Evolutionary conservation across 2,797 vertebrate species (phyloP).

Genomic region (Australoheros facetus): DNA sequence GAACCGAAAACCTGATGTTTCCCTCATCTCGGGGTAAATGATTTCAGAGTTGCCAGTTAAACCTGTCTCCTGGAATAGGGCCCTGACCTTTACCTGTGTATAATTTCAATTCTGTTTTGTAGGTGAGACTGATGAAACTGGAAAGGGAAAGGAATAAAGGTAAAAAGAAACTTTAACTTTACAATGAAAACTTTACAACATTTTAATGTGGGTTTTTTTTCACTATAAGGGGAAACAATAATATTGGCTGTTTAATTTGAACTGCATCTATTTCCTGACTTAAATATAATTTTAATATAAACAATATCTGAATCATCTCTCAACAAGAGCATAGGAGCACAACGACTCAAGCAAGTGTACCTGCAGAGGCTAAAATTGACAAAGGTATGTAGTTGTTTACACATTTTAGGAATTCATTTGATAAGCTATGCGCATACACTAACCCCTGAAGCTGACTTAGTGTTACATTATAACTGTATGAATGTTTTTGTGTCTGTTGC

Average conservation of each 20-base stretch:
- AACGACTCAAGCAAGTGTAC: constrained; percentile 83
- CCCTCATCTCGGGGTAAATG: no score
- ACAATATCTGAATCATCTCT: constrained; percentile 17
- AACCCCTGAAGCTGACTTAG: background rate
- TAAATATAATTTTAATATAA: background rate
- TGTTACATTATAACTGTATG: background rate
- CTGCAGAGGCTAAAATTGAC: constrained; percentile 82
- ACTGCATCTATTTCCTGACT: background rate
- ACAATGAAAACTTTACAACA: no score
- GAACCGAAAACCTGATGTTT: background rate
- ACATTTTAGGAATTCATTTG: background rate
- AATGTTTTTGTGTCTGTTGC: constrained; percentile 40
- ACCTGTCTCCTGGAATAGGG: background rate
- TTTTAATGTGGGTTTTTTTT: background rate
- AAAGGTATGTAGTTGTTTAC: constrained; percentile 82
- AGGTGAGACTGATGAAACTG: constrained; percentile 84
- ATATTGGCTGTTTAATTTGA: background rate
- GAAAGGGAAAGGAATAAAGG: constrained; percentile 86
- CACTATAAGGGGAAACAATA: background rate
- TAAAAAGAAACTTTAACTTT: constrained; percentile 59
- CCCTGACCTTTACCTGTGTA: background rate
- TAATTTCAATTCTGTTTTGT: constrained; percentile 12
- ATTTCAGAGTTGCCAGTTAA: background rate
- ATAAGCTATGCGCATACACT: background rate
- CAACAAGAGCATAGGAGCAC: constrained; percentile 81